Evolutionary conservation across 2,113 vertebrate species (phyloP).

Genomic region (Takifugu bimaculatus): DNA sequence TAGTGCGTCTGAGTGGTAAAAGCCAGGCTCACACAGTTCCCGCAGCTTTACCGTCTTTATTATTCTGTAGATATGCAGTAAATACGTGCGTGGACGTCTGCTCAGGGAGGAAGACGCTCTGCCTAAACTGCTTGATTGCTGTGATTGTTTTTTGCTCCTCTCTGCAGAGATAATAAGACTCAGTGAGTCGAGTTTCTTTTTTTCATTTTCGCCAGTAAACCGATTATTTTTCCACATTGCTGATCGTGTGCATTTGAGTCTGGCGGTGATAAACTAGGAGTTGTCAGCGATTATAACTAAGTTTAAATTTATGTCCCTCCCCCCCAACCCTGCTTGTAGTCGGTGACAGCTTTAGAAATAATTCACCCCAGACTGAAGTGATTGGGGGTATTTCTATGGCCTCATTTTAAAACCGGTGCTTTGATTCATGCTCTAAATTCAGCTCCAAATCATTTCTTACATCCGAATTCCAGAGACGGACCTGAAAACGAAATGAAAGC

Average conservation of each 20-base stretch:
- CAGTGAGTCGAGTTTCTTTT: no score
- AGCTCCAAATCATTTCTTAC: background rate
- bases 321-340: conserved; percentile 13
- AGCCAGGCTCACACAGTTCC: no score
- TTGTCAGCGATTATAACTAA: conserved; percentile 38
- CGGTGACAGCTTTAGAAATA: conserved; percentile 13
- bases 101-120: no score
- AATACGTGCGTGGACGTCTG: no score
- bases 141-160: no score
- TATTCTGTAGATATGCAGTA: no score
- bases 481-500: background rate
- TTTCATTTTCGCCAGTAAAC: no score
- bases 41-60: no score
- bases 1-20: no score
- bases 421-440: background rate
- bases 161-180: no score
- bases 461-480: background rate
- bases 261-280: conserved; percentile 21
- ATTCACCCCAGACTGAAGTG: conserved; percentile 2
- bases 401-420: no score
- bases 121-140: no score
- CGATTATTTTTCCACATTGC: background rate
- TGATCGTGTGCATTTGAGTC: conserved; percentile 53
- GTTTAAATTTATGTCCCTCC: conserved; percentile 12
- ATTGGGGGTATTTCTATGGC: conserved; percentile 1